Conservation (phyloP, 2,797 vertebrate species). For the Hyperoplus lanceolatus region DNA sequence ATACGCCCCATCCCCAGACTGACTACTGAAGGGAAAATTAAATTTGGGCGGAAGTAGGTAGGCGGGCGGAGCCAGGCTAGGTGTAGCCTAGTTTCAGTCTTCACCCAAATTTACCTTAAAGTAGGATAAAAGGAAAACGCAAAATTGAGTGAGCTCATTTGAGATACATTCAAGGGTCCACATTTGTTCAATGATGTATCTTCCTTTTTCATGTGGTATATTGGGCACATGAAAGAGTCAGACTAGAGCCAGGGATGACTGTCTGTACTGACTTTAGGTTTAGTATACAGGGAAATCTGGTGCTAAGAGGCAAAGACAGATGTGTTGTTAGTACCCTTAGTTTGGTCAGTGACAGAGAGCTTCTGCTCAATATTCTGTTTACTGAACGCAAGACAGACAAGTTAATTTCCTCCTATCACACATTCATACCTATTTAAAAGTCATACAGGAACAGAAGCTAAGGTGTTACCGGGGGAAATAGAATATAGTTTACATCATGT, state of each 20-base stretch:
- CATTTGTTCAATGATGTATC: constrained; percentile 68
- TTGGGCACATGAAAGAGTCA: constrained; percentile 68
- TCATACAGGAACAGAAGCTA: not conserved
- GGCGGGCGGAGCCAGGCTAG: not conserved
- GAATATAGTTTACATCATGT: too few species aligned
- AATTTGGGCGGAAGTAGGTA: too few species aligned
- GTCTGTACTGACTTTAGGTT: constrained; percentile 28
- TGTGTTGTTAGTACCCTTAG: not conserved
- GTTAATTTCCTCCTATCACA: not conserved
- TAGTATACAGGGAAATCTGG: constrained; percentile 27
- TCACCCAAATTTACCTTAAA: constrained; percentile 45
- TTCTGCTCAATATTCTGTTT: constrained; percentile 27
- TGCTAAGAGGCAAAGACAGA: constrained; percentile 13
- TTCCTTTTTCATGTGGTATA: constrained; percentile 66
- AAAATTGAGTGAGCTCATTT: constrained; percentile 58
- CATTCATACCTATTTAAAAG: constrained; percentile 2
- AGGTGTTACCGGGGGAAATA: not conserved
- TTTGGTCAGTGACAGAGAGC: constrained; percentile 35
- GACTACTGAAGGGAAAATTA: too few species aligned
- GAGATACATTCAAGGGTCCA: constrained; percentile 53
- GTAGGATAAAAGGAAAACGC: constrained; percentile 55
- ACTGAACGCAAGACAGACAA: not conserved
- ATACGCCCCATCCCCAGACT: too few species aligned
- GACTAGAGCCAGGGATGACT: constrained; percentile 44
- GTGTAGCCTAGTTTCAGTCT: not conserved